Evolutionary conservation across 1,140 invertebrate species (phyloP), one percentile per base, ranked within the genome.

Genomic region (Drosophila simulans): DNA sequence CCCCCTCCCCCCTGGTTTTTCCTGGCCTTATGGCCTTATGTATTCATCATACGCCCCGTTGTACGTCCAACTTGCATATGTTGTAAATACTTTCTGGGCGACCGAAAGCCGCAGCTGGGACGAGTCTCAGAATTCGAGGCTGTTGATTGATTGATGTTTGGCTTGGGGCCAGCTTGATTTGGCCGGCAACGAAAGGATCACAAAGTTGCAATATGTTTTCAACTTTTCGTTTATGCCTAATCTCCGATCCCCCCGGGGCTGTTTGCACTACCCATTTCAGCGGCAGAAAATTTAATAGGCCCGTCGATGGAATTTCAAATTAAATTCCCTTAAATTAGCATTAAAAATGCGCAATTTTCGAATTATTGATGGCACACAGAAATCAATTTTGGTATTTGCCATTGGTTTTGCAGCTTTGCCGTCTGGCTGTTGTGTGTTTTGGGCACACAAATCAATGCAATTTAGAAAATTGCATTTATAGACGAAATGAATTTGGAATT

Each of bases 141-240:
- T 71, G 54, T 65, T 88, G 83, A 88, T 88, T 88, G 83, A 88
- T 88, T 88, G 84, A 83, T 88, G 71, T 89, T 89, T 88, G 63
- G 71, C 75, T 66, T 68, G 45, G 69, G 70, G 80, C 63, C 80
- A 74, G 63, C 60, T 74, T 60, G 82, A 84, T 77, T 84, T 77
- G 49, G 25, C 43, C 37, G 20, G 56, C 49, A 53, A 42, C 56
- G 66, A 89, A 83, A 64, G 80, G 84, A 79, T 77, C 80, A 76
- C 62, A 88, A 88, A 88, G 65, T 88, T 88, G 79, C 84, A 89
- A 88, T 86, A 79, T 83, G 82, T 68, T 86, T 82, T 64, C 39
- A 74, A 75, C 64, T 80, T 85, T 84, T 35, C 31, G 27, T 4
- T 31, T 31, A 49, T 49, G 22, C 46, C 1, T 15, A 22, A 40